Evolutionary conservation across 2,797 vertebrate species (phyloP), one percentile per base, ranked within the genome.

Genomic region (Pipistrellus pipistrellus): DNA sequence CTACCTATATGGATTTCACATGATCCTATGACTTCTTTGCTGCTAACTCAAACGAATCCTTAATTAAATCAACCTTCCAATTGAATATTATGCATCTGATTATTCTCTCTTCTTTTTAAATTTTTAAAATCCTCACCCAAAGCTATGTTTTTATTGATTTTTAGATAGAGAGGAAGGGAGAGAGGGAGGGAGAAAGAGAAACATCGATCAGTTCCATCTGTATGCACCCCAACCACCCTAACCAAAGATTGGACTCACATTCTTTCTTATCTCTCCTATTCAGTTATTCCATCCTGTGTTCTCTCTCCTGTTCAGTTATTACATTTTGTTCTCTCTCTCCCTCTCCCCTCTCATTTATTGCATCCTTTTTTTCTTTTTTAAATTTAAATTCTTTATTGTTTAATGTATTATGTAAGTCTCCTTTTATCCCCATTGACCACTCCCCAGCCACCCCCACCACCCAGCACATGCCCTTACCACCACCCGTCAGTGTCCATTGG

Each of bases 31-130:
- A 75, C 13, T 30, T 80, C 23, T 87, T 68, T 20, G 12, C 20
- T 83, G n/a, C 23, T 53, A 64, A 91, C 62, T 91, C 57, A 83
- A 69, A 90, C 18, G 17, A 51, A 85, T 62, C 27, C 30, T n/a
- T 88, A 88, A 27, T 69, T 88, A 80, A 75, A 78, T 32, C 9
- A 5, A 72, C 5, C 32, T 83, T 86, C 59, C 51, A 84, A 77
- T 6, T 46, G 20, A 3, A 21, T 27, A 59, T 66, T 62, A 87
- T 62, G 20, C 55, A 64, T 80, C 44, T 88, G 64, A 55, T 35
- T 10, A 59, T 82, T 75, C 53, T 91, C 46, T 91, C 17, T 21
- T 59, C 59, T 64, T 64, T 64, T 64, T 15, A 64, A n/a, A 17
- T 66, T 66, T 32, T 66, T 32, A n/a, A n/a, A 66, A 66, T 32